These are phyloP conservation scores for Drosophila mauritiana DNA, from an alignment of 1,140 invertebrate species.

Conservation along the genomic window DNA sequence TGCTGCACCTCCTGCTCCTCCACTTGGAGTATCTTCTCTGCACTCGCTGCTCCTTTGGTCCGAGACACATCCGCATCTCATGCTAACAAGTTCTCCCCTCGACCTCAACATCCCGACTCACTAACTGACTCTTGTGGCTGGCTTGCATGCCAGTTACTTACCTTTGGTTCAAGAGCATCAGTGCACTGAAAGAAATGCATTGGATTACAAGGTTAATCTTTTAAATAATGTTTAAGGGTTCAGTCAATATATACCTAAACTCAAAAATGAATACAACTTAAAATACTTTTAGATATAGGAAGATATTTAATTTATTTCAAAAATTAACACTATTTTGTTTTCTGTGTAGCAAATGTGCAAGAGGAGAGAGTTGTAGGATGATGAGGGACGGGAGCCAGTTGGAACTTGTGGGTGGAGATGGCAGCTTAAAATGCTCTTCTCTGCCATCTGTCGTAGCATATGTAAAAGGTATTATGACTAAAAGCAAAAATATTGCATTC, in stretches of 20 bases:
- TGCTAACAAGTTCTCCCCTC: slow-evolving; percentile 70
- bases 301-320: no score
- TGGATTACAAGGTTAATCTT: neutral
- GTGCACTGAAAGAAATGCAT: slow-evolving; percentile 1
- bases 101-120: slow-evolving; percentile 14
- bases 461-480: slow-evolving; percentile 83
- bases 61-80: slow-evolving; percentile 68
- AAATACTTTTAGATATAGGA: no score
- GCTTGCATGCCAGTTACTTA: slow-evolving; percentile 73
- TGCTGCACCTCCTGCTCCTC: neutral
- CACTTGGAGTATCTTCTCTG: slow-evolving; percentile 3
- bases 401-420: slow-evolving; percentile 29
- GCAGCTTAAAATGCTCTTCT: slow-evolving; percentile 65
- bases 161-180: slow-evolving; percentile 25
- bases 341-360: neutral
- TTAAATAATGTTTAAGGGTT: no score
- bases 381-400: slow-evolving; percentile 9
- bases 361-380: neutral
- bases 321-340: neutral
- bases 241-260: no score
- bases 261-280: no score
- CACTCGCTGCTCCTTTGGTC: slow-evolving; percentile 24
- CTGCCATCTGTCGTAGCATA: slow-evolving; percentile 72
- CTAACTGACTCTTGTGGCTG: slow-evolving; percentile 47
- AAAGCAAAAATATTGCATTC: slow-evolving; percentile 83